Evolutionary conservation across 1,140 invertebrate genomes (phyloP).

Genomic region (Achroia grisella): DNA sequence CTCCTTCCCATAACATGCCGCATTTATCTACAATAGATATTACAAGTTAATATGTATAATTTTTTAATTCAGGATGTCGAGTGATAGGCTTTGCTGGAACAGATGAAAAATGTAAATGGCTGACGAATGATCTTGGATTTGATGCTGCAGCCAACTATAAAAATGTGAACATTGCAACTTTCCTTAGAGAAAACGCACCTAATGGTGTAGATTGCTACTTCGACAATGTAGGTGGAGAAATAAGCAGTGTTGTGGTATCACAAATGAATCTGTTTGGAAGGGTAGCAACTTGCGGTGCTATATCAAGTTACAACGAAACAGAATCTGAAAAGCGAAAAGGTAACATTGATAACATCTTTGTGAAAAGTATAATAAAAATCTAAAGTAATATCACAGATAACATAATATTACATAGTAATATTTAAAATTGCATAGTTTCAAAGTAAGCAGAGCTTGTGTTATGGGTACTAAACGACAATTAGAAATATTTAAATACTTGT

Average conservation of each 20-base stretch:
- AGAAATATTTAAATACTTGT: no score
- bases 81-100: conserved; percentile 83
- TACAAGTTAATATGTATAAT: no score
- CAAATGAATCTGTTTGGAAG: conserved; percentile 77
- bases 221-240: conserved; percentile 82
- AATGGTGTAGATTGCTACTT: conserved; percentile 82
- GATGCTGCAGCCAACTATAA: conserved; percentile 84
- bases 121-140: conserved; percentile 78
- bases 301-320: conserved; percentile 74
- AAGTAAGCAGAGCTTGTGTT: no score
- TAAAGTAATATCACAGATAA: no score
- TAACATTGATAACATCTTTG: no score
- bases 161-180: conserved; percentile 69
- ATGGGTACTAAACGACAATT: no score
- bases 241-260: conserved; percentile 73
- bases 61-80: conserved; percentile 70
- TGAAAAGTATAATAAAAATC: no score
- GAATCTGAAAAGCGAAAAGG: conserved; percentile 45
- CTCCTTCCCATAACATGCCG: no score
- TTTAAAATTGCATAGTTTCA: no score
- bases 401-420: no score
- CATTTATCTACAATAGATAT: no score
- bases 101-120: conserved; percentile 81
- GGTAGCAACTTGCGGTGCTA: conserved; percentile 77
- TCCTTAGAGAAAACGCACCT: conserved; percentile 76